These are phyloP conservation scores for Emydoidea blandingii DNA, from an alignment of 2,797 vertebrate species.

Conservation along the genomic window DNA sequence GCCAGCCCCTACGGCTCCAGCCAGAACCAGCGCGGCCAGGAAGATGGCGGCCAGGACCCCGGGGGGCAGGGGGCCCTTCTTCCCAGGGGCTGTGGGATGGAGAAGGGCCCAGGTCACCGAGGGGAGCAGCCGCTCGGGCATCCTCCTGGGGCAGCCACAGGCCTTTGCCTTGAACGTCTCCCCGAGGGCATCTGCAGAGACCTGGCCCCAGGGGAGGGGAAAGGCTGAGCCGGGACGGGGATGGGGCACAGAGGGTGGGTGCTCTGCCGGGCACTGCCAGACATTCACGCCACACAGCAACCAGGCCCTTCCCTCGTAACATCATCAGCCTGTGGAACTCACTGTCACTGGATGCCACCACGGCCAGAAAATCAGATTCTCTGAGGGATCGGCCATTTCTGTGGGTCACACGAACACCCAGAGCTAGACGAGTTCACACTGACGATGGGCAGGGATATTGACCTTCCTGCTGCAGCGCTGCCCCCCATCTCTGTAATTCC, in stretches of 20 bases:
- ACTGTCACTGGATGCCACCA: not conserved
- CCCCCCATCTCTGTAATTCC: not conserved
- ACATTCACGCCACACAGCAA: too few species aligned
- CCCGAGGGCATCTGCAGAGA: not conserved
- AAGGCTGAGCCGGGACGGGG: not conserved
- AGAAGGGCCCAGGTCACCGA: not conserved
- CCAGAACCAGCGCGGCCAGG: not conserved
- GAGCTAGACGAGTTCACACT: not conserved
- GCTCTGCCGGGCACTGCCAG: not conserved
- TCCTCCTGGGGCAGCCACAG: not conserved
- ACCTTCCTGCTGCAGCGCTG: too few species aligned
- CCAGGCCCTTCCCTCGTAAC: not conserved
- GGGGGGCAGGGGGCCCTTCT: not conserved
- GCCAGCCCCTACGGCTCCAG: not conserved
- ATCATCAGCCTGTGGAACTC: not conserved
- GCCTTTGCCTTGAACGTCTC: not conserved
- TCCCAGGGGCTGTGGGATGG: not conserved
- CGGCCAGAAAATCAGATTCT: rapidly evolving
- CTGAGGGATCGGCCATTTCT: not conserved
- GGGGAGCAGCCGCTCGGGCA: too few species aligned
- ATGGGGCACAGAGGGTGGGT: rapidly evolving
- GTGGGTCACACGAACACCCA: not conserved
- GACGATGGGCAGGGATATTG: not conserved
- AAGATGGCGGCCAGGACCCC: not conserved
- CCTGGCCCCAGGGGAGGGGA: not conserved